Evolutionary conservation across 2,113 vertebrate genomes (phyloP).

Genomic region (Mesoclemmys tuberculata): DNA sequence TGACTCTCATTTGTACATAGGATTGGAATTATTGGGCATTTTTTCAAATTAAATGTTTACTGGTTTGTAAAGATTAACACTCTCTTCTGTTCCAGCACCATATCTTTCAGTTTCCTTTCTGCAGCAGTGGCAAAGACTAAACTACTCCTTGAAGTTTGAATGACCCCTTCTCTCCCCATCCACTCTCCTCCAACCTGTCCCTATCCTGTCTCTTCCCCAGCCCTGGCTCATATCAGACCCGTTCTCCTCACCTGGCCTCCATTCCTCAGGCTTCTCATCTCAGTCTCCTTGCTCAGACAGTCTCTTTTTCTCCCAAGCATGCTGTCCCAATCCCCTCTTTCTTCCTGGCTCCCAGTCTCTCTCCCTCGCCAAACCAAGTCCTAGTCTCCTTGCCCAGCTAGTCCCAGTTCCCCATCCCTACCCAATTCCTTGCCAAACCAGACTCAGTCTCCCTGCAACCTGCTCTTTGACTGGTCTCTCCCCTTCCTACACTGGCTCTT

Average conservation of each 20-base stretch:
- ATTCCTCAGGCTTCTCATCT: accelerated
- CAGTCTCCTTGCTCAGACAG: background rate
- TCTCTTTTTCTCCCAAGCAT: background rate
- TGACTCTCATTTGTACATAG: background rate
- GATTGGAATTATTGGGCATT: constrained; percentile 23
- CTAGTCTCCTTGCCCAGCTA: background rate
- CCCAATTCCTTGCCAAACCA: background rate
- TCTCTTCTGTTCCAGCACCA: constrained; percentile 21
- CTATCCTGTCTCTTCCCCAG: background rate
- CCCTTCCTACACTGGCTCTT: background rate
- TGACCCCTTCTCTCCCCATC: background rate
- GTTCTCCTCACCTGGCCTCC: background rate
- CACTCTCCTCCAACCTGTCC: background rate
- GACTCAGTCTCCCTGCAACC: background rate
- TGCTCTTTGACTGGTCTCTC: background rate
- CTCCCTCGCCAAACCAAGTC: background rate
- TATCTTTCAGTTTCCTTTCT: constrained; percentile 34
- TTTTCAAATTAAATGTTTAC: background rate
- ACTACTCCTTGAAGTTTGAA: background rate
- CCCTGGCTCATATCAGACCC: background rate
- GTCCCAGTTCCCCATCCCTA: background rate
- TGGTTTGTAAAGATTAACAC: background rate
- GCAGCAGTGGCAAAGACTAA: constrained; percentile 25
- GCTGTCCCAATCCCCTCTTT: background rate
- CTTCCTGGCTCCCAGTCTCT: background rate